phyloP scores from a whole-genome alignment of 2,113 vertebrate species.

The Chauna torquata region DNA sequence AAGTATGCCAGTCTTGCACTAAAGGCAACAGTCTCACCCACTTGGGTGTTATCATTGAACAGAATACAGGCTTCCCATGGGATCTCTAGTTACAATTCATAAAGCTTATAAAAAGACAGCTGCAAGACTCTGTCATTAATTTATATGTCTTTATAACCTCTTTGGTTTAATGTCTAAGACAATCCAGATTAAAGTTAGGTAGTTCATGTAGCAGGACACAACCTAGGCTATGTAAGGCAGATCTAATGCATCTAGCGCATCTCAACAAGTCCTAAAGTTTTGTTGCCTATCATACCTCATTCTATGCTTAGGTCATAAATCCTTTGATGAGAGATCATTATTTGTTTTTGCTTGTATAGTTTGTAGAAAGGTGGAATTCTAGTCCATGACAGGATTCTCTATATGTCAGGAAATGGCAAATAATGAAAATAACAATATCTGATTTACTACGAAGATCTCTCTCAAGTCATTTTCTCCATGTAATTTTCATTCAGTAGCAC shows the following conservation, averaged over 20 bases:
- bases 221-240: background rate
- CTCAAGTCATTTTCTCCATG: background rate
- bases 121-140: background rate
- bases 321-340: background rate
- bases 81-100: background rate
- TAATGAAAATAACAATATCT: background rate
- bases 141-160: background rate
- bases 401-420: background rate
- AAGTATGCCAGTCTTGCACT: background rate
- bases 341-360: background rate
- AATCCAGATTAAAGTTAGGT: background rate
- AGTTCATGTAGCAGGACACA: background rate
- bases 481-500: background rate
- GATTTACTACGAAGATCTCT: background rate
- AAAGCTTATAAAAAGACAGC: background rate
- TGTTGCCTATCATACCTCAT: background rate
- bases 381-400: background rate
- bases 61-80: background rate
- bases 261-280: background rate
- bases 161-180: background rate
- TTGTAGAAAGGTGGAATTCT: background rate
- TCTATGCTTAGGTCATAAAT: background rate
- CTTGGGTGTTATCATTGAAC: background rate
- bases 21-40: background rate
- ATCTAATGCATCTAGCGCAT: background rate